Base-by-base conservation (phyloP, 23 tunicate species). In the Phallusia fumigata region DNA sequence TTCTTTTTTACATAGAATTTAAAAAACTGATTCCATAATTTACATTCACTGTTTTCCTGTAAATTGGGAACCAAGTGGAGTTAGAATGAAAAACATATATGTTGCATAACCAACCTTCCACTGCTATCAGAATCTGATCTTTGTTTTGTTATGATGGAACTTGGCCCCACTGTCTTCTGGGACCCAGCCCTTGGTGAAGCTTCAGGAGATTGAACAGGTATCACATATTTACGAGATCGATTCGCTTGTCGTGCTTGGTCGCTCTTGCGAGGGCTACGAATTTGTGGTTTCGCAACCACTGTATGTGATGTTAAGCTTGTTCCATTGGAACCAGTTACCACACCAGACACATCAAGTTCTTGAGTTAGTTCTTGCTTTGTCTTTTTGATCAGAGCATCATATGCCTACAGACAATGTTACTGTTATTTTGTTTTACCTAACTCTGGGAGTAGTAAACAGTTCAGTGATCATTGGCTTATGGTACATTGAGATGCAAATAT, bases 51-150 rank as follows among this genome's bases (percentile, higher is more conserved):
- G 5, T 40, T 40, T 40, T 40, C 47, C 47, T 40, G 10, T 3
- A 40, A 40, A 40, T 26, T 31, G 11, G 8, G 44, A 75, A 32
- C 44, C 12, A 75, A 75, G 36, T 31, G 77, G 18, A 75, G 26
- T 33, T 40, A 40, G 8, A 40, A 40, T 40, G 10, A 75, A 31
- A 32, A 26, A 33, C 8, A 5, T 65, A 5, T 65, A 6, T 26
- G 47, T 10, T 40, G 47, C n/a, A n/a, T n/a, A 40, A 65, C 90
- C 24, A 31, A 92, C 91, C 90, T 87, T 30, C 87, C 90, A 79
- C 97, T 92, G 64, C 97, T 92, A 64, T 92, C 97, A 18, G 97
- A 92, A 50, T 92, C 97, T 6, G 91, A 88, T 75, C 87, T 80
- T 35, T 86, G 90, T 30, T 84, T 65, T 8, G 47, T 65, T 2